phyloP scores from a whole-genome alignment of 2,797 vertebrate genomes.

The Gallinago solitaria region DNA sequence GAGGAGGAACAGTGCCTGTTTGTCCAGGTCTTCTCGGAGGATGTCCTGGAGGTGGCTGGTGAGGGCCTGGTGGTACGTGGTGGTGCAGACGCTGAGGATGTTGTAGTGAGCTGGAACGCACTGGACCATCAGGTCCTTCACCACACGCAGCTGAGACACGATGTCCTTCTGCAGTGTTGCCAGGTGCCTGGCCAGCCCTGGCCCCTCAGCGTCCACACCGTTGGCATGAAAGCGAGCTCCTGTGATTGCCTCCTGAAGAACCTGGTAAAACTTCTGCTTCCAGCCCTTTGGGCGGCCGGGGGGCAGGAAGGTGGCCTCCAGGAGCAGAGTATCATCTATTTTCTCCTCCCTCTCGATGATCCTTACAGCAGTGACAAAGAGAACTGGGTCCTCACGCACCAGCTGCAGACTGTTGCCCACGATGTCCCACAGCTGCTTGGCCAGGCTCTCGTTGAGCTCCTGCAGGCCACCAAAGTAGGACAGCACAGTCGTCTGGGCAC shows the following conservation, averaged over 20 bases:
- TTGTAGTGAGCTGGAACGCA: conserved; percentile 90
- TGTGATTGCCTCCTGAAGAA: conserved; percentile 82
- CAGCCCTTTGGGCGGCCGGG: conserved; percentile 88
- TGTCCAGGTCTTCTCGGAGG: conserved; percentile 86
- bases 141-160: conserved; percentile 84
- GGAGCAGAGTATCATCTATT: conserved; percentile 77
- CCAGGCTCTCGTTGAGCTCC: conserved; percentile 86
- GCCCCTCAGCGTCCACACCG: conserved; percentile 59
- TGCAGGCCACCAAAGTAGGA: conserved; percentile 87
- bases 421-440: conserved; percentile 87
- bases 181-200: conserved; percentile 85
- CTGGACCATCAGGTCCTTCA: conserved; percentile 89
- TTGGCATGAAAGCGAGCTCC: conserved; percentile 66
- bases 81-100: conserved; percentile 83
- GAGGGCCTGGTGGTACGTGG: conserved; percentile 86
- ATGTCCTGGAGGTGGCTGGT: conserved; percentile 85
- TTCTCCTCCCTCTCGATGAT: conserved; percentile 93
- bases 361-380: conserved; percentile 90
- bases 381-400: conserved; percentile 87
- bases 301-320: conserved; percentile 78
- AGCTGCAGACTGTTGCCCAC: conserved; percentile 83
- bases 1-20: conserved; percentile 89
- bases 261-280: conserved; percentile 86
- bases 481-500: conserved; percentile 77
- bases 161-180: conserved; percentile 85